A percentile compares a stretch with the other conserved stretches of the same genome.
Conservation (phyloP, 2,888 invertebrate species). For the Strigamia transsilvanica region DNA sequence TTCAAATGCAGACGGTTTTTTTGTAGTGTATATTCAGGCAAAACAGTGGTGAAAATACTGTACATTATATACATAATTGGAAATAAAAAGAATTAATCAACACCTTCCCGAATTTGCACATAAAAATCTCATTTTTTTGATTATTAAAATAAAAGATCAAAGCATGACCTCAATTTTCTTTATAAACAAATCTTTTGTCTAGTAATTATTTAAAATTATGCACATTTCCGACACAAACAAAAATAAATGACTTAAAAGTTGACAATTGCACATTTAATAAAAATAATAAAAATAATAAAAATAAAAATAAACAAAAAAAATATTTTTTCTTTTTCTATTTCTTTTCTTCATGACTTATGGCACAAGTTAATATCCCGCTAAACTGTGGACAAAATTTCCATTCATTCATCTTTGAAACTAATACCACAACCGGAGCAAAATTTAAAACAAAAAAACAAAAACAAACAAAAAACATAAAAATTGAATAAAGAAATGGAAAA, state of each 20-base stretch:
- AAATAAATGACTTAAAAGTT: neutral
- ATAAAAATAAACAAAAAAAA: neutral
- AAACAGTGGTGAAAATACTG: constrained; percentile 6
- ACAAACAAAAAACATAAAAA: neutral
- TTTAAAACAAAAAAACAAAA: too few species aligned
- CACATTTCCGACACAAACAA: neutral
- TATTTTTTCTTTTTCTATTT: too few species aligned
- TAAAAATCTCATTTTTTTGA: neutral
- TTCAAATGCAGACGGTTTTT: neutral
- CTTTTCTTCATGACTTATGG: neutral
- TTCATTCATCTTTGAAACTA: too few species aligned
- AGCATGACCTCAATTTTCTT: neutral
- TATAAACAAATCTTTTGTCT: neutral
- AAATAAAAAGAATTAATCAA: neutral
- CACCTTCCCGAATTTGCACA: neutral
- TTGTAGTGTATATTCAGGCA: neutral
- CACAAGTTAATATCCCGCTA: neutral
- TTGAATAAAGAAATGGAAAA: too few species aligned
- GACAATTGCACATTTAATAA: neutral
- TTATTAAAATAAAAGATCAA: neutral
- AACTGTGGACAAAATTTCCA: neutral
- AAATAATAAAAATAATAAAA: neutral
- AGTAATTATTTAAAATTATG: neutral
- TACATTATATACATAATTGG: neutral
- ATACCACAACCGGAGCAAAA: too few species aligned